Evolutionary conservation across 2,113 vertebrate genomes (phyloP), one percentile per base, ranked within the genome.

Genomic region (Parotia lawesii): DNA sequence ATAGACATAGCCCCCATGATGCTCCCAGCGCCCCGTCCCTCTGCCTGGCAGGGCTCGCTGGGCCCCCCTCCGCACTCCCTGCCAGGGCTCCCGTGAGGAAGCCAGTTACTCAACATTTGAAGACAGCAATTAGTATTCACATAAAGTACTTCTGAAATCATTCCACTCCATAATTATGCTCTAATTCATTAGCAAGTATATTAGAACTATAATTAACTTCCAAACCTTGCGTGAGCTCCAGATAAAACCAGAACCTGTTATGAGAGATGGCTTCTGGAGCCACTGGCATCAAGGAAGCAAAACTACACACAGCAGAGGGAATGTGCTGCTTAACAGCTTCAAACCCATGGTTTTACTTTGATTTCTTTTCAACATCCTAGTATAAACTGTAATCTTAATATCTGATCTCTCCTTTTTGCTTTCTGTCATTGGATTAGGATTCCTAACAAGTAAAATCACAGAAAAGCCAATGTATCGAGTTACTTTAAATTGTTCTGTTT

Each of bases 171-270:
- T 94, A 91, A 97, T 96, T 94, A 87, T 57, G 53, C 69, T 93
- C 84, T 89, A 82, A 90, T 96, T 95, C 90, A 95, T 96, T 96
- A 95, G 64, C 53, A 89, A 76, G 79, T 65, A 67, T 96, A 95
- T 95, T 95, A 93, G 90, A 92, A 89, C 61, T 58, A 38, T 96
- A 94, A 96, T 94, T 95, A 95, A 90, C 73, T 93, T 94, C 61
- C 67, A 77, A 75, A 73, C 57, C 74, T 94, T 80, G 45, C 0
- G 0, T 81, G 93, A 94, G 73, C 69, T 83, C 53, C 77, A 87
- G 78, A 58, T 72, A 89, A 78, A 89, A 80, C 42, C 56, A 82
- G 75, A 75, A 44, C 65, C 75, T 87, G 69, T 66, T 78, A 58
- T 10, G 57, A 47, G 61, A 58, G 50, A 33, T 20, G 24, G 54